phyloP scores from a whole-genome alignment of 2,888 invertebrate genomes.

The Mimas tiliae region DNA sequence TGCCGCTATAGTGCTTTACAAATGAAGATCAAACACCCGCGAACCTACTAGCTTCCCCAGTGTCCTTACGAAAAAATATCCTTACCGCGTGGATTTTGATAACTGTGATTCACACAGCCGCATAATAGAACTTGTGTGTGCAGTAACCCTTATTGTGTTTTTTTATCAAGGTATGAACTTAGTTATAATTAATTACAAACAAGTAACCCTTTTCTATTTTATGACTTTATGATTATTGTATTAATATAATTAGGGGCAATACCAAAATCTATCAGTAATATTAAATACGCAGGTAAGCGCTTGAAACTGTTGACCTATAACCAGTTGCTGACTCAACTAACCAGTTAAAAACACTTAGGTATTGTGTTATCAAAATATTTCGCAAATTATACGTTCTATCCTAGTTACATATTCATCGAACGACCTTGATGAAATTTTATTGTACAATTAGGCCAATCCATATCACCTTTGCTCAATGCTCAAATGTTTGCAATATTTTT shows the following conservation, averaged over 20 bases:
- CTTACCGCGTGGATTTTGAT: neutral
- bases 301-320: neutral
- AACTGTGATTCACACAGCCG: neutral
- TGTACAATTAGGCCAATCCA: neutral
- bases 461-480: neutral
- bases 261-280: too few relatives aligned
- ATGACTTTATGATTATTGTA: too few relatives aligned
- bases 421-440: neutral
- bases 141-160: neutral
- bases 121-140: neutral
- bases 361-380: slow-evolving; percentile 1
- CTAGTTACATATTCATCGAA: slow-evolving; percentile 1
- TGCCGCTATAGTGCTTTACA: slow-evolving; percentile 40
- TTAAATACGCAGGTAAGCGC: neutral
- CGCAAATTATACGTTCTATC: neutral
- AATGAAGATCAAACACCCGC: slow-evolving; percentile 44
- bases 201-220: too few relatives aligned
- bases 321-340: neutral
- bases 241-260: too few relatives aligned
- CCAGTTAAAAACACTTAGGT: neutral
- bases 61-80: slow-evolving; percentile 9
- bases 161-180: neutral
- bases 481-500: neutral
- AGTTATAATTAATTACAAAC: too few relatives aligned
- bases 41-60: slow-evolving; percentile 41